Conservation (phyloP, 2,113 vertebrate species). For the Colaptes auratus region DNA sequence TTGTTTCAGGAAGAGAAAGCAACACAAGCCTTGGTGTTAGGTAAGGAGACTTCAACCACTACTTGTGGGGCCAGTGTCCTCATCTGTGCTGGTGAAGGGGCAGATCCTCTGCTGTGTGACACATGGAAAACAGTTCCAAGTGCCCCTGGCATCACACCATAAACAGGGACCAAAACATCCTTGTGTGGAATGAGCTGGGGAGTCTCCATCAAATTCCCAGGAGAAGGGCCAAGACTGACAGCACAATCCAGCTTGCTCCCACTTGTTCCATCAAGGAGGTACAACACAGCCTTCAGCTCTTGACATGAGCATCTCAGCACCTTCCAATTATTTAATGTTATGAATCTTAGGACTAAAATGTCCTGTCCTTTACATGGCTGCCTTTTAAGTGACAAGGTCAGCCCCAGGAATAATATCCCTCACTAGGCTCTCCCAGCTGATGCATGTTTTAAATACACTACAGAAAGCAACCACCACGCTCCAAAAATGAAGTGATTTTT, state of each 20-base stretch:
- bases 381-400: neutral
- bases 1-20: neutral
- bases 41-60: neutral
- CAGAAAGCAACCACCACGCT: neutral
- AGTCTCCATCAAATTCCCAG: neutral
- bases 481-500: neutral
- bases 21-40: neutral
- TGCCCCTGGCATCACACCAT: neutral
- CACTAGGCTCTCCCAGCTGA: neutral
- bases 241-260: neutral
- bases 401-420: neutral
- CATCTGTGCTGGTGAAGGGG: fast-evolving
- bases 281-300: neutral
- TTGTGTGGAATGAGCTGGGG: fast-evolving
- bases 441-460: neutral
- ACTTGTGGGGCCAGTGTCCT: neutral
- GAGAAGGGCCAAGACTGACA: neutral
- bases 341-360: neutral
- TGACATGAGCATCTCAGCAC: slow-evolving; percentile 4
- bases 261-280: neutral
- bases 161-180: neutral
- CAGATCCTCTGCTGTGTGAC: neutral
- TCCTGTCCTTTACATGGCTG: neutral
- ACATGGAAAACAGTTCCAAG: neutral
- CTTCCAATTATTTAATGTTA: neutral